Evolutionary conservation across 2,113 vertebrate genomes (phyloP).

Genomic region (Poeciliopsis occidentalis): DNA sequence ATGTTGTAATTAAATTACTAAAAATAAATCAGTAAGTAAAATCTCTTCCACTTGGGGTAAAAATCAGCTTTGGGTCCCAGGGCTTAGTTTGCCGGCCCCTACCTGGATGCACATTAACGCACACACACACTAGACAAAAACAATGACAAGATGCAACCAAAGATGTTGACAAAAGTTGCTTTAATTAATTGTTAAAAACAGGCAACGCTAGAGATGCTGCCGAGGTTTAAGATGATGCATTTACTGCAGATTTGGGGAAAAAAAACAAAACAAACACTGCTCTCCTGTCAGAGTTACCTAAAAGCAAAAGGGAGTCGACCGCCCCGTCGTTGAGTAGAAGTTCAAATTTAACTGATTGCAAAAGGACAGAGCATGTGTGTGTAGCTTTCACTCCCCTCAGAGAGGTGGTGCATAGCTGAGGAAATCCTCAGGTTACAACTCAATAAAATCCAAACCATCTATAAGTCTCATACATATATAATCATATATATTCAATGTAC

Average conservation of each 20-base stretch:
- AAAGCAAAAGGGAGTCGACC: background rate
- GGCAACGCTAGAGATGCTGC: constrained; percentile 65
- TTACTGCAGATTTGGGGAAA: background rate
- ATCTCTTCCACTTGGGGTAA: too few species aligned
- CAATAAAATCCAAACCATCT: constrained; percentile 71
- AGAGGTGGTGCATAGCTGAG: constrained; percentile 76
- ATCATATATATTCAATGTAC: constrained; percentile 88
- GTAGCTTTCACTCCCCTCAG: constrained; percentile 4
- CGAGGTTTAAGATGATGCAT: constrained; percentile 34
- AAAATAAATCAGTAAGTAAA: too few species aligned
- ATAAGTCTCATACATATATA: constrained; percentile 89
- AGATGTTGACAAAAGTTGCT: constrained; percentile 53
- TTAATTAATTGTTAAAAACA: constrained; percentile 71
- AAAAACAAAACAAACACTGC: too few species aligned
- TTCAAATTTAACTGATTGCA: constrained; percentile 4
- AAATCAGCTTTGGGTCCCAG: too few species aligned
- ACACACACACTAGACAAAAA: background rate
- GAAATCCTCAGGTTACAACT: constrained; percentile 23
- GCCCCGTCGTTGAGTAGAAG: background rate
- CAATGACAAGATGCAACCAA: constrained; percentile 7
- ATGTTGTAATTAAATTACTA: too few species aligned
- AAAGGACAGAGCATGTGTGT: background rate
- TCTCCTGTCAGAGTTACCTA: background rate
- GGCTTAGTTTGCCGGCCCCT: too few species aligned
- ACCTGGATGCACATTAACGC: too few species aligned